phyloP scores from a whole-genome alignment of 2,113 vertebrate genomes.

The Zosterops borbonicus region DNA sequence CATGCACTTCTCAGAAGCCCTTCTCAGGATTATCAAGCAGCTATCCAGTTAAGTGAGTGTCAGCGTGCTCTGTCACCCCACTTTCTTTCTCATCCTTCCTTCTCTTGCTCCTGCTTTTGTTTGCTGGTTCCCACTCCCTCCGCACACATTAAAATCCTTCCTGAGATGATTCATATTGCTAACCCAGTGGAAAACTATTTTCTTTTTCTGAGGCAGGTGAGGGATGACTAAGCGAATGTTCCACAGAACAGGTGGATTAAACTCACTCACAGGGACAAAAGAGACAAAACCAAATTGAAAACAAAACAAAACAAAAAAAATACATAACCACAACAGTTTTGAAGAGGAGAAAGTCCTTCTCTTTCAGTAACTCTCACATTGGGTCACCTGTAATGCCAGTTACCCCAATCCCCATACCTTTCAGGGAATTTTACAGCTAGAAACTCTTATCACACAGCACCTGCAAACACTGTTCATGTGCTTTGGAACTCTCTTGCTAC shows the following conservation, averaged over 20 bases:
- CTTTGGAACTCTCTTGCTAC: neutral
- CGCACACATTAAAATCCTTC: neutral
- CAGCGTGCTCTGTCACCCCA: neutral
- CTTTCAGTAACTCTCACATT: neutral
- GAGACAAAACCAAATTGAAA: neutral
- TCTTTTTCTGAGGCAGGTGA: neutral
- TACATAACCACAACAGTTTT: neutral
- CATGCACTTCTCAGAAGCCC: neutral
- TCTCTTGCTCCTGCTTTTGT: neutral
- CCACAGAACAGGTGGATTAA: neutral
- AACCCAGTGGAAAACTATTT: neutral
- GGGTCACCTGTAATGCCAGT: neutral
- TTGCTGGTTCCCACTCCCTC: neutral
- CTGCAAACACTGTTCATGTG: neutral
- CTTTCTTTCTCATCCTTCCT: neutral
- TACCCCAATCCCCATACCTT: accelerated
- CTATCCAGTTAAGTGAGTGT: neutral
- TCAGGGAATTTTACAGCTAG: neutral
- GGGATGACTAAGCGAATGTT: neutral
- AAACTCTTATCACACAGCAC: neutral
- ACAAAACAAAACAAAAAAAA: neutral
- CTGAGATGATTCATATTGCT: neutral
- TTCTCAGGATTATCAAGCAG: neutral
- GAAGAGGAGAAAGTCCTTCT: neutral
- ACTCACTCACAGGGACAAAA: accelerated